These are phyloP conservation scores for Zonotrichia leucophrys DNA, from an alignment of 2,113 vertebrate genomes.

Conservation along the genomic window DNA sequence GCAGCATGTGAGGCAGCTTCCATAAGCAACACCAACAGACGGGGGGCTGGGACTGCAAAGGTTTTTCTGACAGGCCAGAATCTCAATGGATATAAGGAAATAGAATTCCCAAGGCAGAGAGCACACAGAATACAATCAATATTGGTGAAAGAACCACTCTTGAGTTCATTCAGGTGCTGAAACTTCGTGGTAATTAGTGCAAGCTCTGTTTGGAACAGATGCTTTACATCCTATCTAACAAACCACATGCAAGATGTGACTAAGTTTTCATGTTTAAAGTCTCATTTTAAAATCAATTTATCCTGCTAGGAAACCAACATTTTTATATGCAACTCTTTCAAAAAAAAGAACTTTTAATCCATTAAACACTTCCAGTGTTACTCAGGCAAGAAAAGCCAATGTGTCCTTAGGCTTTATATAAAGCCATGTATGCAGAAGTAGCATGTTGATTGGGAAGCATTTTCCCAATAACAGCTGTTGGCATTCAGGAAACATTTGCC, in stretches of 20 bases:
- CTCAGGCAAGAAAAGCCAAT: not conserved
- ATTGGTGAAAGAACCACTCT: not conserved
- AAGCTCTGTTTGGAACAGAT: not conserved
- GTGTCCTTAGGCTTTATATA: not conserved
- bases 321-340: not conserved
- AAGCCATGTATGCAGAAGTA: not conserved
- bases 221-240: not conserved
- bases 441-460: not conserved
- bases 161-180: not conserved
- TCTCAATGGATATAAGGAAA: not conserved
- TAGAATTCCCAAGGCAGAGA: not conserved
- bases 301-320: not conserved
- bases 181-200: not conserved
- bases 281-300: not conserved
- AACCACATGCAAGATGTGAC: not conserved
- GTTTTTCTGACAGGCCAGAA: not conserved
- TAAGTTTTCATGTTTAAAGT: not conserved
- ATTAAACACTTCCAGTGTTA: not conserved
- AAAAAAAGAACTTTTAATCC: not conserved
- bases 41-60: not conserved
- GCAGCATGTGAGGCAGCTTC: not conserved
- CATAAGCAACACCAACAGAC: not conserved
- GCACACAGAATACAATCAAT: not conserved
- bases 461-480: constrained; percentile 44
- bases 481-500: constrained; percentile 48